phyloP scores from a whole-genome alignment of 1,140 invertebrate genomes.

The Matsumurasca onukii region DNA sequence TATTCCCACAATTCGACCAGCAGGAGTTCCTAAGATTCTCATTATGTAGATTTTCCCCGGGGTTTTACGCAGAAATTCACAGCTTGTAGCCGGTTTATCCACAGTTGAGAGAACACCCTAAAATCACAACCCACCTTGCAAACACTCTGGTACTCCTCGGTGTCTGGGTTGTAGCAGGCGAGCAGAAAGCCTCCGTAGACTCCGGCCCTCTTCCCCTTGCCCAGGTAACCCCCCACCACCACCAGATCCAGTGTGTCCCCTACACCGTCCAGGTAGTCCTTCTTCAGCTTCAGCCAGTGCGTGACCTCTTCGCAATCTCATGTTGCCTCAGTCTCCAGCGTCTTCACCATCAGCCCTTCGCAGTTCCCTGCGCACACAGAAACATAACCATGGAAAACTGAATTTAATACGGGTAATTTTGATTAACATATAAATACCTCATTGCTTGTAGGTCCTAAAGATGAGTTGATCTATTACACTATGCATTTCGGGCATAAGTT shows the following conservation, averaged over 20 bases:
- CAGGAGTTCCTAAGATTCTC: no score
- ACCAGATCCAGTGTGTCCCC: constrained; percentile 95
- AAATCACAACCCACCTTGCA: constrained; percentile 67
- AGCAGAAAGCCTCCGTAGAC: constrained; percentile 95
- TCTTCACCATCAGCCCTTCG: constrained; percentile 99
- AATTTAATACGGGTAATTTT: no score
- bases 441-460: no score
- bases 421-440: no score
- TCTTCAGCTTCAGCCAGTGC: constrained; percentile 99
- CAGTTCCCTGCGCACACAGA: constrained; percentile 72
- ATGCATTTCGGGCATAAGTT: no score
- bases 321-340: constrained; percentile 90
- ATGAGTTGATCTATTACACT: no score
- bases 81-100: no score
- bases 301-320: constrained; percentile 96
- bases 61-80: no score
- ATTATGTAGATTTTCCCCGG: no score
- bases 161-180: constrained; percentile 93
- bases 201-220: constrained; percentile 93
- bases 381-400: constrained; percentile 22
- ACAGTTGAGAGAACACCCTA: not conserved
- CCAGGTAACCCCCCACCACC: constrained; percentile 93
- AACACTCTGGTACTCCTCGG: constrained; percentile 92
- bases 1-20: no score
- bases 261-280: constrained; percentile 95